Evolutionary conservation across 2,797 vertebrate genomes (phyloP).

Genomic region (Glossophaga mutica): DNA sequence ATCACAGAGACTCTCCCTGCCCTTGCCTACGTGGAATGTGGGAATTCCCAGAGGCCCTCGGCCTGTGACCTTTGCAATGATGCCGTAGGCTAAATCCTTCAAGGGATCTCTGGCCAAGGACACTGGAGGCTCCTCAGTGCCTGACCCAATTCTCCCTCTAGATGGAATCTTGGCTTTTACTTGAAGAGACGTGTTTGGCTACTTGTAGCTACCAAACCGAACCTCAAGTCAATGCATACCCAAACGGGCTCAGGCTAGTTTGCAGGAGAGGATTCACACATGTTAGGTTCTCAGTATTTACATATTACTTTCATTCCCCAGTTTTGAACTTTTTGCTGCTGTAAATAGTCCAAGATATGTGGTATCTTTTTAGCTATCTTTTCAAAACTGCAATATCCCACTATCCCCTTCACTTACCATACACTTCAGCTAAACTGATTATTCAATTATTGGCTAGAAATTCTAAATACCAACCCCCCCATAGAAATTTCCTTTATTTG

Average conservation of each 20-base stretch:
- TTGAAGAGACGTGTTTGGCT: background rate
- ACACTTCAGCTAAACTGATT: background rate
- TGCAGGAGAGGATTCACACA: background rate
- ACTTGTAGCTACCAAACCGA: background rate
- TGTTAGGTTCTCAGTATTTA: background rate
- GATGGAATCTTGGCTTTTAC: conserved; percentile 10
- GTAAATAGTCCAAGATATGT: background rate
- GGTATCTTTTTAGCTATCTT: background rate
- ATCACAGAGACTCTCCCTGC: background rate
- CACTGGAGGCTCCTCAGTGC: background rate
- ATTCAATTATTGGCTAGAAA: background rate
- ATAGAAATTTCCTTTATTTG: background rate
- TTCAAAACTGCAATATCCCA: background rate
- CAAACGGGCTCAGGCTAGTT: background rate
- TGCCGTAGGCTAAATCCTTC: background rate
- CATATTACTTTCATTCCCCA: background rate
- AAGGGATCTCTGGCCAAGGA: background rate
- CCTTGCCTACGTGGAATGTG: background rate
- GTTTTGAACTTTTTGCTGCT: background rate
- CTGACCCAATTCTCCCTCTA: background rate
- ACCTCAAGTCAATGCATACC: background rate
- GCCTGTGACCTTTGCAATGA: background rate
- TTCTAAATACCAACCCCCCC: background rate
- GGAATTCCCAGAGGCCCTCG: background rate
- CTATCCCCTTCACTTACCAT: background rate